Evolutionary conservation across 2,113 vertebrate species (phyloP).

Genomic region (Eulemur rufifrons): DNA sequence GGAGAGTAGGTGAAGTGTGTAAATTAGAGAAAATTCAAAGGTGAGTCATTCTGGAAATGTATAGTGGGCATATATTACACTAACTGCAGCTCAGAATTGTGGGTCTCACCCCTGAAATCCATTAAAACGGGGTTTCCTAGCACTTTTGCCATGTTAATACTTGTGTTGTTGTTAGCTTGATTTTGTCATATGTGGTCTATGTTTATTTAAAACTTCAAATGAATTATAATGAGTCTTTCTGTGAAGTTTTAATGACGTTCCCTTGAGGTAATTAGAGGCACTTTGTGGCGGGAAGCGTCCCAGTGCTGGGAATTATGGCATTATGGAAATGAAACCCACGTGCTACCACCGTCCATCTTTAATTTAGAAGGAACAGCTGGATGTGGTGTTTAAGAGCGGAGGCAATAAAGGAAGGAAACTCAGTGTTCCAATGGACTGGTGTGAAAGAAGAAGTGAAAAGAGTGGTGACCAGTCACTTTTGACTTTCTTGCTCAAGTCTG

Average conservation of each 20-base stretch:
- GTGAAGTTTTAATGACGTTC: conserved; percentile 58
- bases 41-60: conserved; percentile 74
- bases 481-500: conserved; percentile 23
- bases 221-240: conserved; percentile 60
- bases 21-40: conserved; percentile 72
- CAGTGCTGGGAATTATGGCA: background rate
- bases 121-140: conserved; percentile 48
- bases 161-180: conserved; percentile 41
- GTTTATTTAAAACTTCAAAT: conserved; percentile 71
- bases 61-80: conserved; percentile 54
- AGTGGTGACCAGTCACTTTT: background rate
- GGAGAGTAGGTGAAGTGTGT: conserved; percentile 75
- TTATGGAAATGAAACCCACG: conserved; percentile 32
- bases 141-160: conserved; percentile 56
- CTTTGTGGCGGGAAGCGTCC: conserved; percentile 11
- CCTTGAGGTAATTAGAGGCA: conserved; percentile 45
- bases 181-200: conserved; percentile 52
- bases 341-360: conserved; percentile 38
- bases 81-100: conserved; percentile 53
- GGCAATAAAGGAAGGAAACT: conserved; percentile 59
- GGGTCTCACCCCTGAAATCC: conserved; percentile 19
- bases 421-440: conserved; percentile 61
- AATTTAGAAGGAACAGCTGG: conserved; percentile 53
- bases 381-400: background rate
- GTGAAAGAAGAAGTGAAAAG: background rate